Percentiles rank a stretch among this genome's conserved stretches.
Evolutionary conservation across 2,797 vertebrate species (phyloP).

Genomic region (Pelobates cultripes): DNA sequence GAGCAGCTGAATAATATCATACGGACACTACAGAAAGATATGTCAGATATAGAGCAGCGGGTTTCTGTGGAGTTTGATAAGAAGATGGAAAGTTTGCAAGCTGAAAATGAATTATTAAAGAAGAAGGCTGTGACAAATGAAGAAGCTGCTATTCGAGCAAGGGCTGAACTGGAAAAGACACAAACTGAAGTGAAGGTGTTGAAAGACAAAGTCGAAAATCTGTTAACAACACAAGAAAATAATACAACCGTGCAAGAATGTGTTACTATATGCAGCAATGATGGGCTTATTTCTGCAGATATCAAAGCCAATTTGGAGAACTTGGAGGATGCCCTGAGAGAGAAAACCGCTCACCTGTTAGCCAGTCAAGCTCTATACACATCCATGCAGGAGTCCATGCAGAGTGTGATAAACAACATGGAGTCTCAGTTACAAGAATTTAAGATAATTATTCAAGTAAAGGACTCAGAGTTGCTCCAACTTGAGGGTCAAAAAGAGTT

Average conservation of each 20-base stretch:
- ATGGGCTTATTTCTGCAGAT: conserved; percentile 23
- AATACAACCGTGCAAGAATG: neutral
- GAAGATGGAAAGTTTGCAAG: conserved; percentile 67
- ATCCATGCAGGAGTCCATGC: conserved; percentile 21
- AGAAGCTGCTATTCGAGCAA: conserved; percentile 58
- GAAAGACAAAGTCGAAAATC: conserved; percentile 72
- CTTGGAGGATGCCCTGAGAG: conserved; percentile 67
- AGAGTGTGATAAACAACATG: conserved; percentile 66
- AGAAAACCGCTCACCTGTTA: conserved; percentile 68
- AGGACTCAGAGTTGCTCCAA: conserved; percentile 74
- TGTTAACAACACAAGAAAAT: neutral
- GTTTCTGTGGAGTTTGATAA: conserved; percentile 9
- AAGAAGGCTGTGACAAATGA: conserved; percentile 62
- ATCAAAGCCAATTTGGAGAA: neutral
- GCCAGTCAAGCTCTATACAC: conserved; percentile 70
- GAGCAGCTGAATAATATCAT: conserved; percentile 62
- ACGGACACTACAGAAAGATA: neutral
- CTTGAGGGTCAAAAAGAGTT: conserved; percentile 64
- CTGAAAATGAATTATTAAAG: conserved; percentile 71
- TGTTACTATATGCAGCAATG: conserved; percentile 52
- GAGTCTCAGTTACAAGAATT: conserved; percentile 72
- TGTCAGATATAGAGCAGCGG: neutral
- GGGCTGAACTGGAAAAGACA: conserved; percentile 74
- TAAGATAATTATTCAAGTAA: conserved; percentile 72
- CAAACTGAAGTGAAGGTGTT: conserved; percentile 76